Evolutionary conservation across 2,797 vertebrate species (phyloP).

Genomic region (Choloepus didactylus): DNA sequence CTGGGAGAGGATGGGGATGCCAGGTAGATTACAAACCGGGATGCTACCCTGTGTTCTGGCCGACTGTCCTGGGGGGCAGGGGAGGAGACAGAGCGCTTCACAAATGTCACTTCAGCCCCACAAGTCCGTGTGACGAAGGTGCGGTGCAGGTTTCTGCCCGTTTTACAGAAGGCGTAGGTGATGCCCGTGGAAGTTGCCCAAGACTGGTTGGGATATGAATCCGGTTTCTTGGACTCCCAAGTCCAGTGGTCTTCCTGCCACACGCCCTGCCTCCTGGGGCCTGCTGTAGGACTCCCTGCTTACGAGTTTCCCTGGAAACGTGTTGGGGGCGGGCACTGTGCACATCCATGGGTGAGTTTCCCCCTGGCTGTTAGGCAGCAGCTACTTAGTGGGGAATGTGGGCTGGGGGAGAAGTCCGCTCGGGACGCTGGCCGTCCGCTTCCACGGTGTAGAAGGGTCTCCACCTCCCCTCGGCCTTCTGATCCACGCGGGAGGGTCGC

Average conservation of each 20-base stretch:
- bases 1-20: slow-evolving; percentile 75
- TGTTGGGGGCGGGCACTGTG: not conserved
- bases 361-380: not conserved
- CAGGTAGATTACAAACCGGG: slow-evolving; percentile 77
- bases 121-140: rapidly evolving
- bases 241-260: not conserved
- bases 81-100: not conserved
- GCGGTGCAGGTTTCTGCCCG: not conserved
- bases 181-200: not conserved
- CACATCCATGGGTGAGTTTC: not conserved
- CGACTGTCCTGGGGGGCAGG: slow-evolving; percentile 19
- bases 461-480: slow-evolving; percentile 61
- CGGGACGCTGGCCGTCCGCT: slow-evolving; percentile 71
- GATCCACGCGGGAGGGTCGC: slow-evolving; percentile 13
- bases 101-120: no score
- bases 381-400: slow-evolving; percentile 73
- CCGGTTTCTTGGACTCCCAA: not conserved
- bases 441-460: slow-evolving; percentile 51
- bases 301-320: not conserved
- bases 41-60: slow-evolving; percentile 70
- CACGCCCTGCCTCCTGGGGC: not conserved
- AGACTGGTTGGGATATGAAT: not conserved
- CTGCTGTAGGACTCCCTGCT: not conserved
- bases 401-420: slow-evolving; percentile 17
- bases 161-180: not conserved